phyloP scores from a whole-genome alignment of 2,888 invertebrate species.

The Crioceris asparagi region DNA sequence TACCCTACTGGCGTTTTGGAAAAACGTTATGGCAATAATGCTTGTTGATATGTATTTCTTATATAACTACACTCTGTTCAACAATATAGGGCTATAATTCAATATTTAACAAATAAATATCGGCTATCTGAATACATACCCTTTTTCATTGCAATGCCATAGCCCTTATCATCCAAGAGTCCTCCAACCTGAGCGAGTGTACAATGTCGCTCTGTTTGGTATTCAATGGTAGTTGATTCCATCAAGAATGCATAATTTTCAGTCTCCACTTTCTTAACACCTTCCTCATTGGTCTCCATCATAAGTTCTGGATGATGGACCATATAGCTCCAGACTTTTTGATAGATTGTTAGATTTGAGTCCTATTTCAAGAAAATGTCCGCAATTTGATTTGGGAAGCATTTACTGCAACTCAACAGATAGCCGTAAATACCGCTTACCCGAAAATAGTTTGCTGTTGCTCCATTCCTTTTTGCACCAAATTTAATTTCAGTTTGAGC shows the following conservation, averaged over 20 bases:
- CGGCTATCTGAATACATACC: too few relatives aligned
- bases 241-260: slow-evolving; percentile 72
- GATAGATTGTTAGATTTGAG: slow-evolving; percentile 65
- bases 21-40: too few relatives aligned
- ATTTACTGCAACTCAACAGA: too few relatives aligned
- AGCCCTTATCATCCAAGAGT: slow-evolving; percentile 70
- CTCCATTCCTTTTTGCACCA: slow-evolving; percentile 76
- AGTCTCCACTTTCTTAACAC: slow-evolving; percentile 43
- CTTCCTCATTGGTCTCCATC: slow-evolving; percentile 51
- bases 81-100: too few relatives aligned
- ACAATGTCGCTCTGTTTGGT: slow-evolving; percentile 66
- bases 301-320: slow-evolving; percentile 49
- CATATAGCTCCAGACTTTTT: slow-evolving; percentile 76
- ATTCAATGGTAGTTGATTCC: slow-evolving; percentile 86
- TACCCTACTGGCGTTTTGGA: too few relatives aligned
- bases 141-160: slow-evolving; percentile 77
- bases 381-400: too few relatives aligned
- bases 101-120: too few relatives aligned
- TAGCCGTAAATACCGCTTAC: too few relatives aligned
- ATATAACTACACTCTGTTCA: too few relatives aligned
- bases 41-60: too few relatives aligned
- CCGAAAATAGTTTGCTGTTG: slow-evolving; percentile 81
- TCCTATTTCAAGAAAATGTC: slow-evolving; percentile 42
- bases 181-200: slow-evolving; percentile 64
- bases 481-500: slow-evolving; percentile 73